Conservation (phyloP, 2,797 vertebrate species). For the Syncerus caffer region DNA sequence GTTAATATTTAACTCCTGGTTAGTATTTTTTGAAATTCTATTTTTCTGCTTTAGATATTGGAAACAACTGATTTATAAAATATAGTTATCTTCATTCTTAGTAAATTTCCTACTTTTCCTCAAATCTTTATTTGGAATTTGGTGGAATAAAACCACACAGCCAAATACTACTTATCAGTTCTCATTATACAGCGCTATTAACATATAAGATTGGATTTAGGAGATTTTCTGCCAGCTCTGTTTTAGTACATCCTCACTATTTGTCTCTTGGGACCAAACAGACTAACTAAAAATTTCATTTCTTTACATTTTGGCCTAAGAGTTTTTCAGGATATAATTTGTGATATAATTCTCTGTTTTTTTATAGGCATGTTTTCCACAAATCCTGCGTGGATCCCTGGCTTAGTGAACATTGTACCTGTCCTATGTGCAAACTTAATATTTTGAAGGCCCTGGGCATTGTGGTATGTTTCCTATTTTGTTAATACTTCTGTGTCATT, state of each 20-base stretch:
- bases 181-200: background rate
- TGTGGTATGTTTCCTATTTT: constrained; percentile 86
- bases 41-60: background rate
- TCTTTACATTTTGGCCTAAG: background rate
- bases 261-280: background rate
- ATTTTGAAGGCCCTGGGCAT: constrained; percentile 98
- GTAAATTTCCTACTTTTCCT: background rate
- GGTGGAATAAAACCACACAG: background rate
- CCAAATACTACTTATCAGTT: background rate
- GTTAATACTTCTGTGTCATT: background rate
- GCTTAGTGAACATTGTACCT: constrained; percentile 97
- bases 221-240: background rate
- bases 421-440: constrained; percentile 99
- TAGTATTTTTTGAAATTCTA: background rate
- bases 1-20: background rate
- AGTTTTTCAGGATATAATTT: background rate
- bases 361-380: constrained; percentile 95
- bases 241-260: background rate
- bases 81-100: constrained; percentile 8
- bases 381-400: constrained; percentile 98
- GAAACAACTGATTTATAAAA: background rate
- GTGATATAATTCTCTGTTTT: constrained; percentile 41
- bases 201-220: background rate
- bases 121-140: background rate
- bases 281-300: background rate